Conservation (phyloP, 2,888 invertebrate genomes). For the Eretmocerus hayati region DNA sequence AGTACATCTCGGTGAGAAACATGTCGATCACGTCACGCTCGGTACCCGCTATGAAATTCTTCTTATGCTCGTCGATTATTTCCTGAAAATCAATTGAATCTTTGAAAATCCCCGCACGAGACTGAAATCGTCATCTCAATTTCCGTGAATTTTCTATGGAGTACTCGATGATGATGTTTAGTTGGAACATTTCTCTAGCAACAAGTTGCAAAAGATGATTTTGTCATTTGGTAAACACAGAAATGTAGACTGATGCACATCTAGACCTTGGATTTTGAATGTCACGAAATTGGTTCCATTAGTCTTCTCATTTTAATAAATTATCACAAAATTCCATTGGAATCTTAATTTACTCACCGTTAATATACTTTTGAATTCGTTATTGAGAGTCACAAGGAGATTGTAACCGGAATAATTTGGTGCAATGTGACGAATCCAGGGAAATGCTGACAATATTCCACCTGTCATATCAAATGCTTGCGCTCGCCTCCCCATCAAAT, state of each 20-base stretch:
- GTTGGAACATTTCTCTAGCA: too few species aligned
- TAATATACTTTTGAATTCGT: conserved; percentile 51
- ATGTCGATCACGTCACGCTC: conserved; percentile 58
- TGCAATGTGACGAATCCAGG: conserved; percentile 58
- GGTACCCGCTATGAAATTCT: conserved; percentile 45
- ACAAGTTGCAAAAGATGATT: too few species aligned
- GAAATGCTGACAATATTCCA: conserved; percentile 54
- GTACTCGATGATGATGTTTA: too few species aligned
- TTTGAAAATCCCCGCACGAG: too few species aligned
- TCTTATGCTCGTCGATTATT: conserved; percentile 53
- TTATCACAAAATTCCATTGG: too few species aligned
- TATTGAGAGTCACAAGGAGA: conserved; percentile 53
- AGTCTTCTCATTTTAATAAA: too few species aligned
- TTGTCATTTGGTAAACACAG: too few species aligned
- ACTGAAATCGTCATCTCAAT: too few species aligned
- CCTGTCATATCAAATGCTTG: conserved; percentile 50
- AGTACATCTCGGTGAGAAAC: conserved; percentile 56
- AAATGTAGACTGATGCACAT: too few species aligned
- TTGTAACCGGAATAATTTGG: conserved; percentile 58
- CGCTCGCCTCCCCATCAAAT: conserved; percentile 36
- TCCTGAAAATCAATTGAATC: conserved; percentile 45
- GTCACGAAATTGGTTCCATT: too few species aligned
- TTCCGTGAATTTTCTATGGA: too few species aligned
- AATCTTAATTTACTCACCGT: conserved; percentile 38
- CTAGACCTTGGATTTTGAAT: too few species aligned